Conservation (phyloP, 2,797 vertebrate species). For the Aulostomus chinensis region DNA sequence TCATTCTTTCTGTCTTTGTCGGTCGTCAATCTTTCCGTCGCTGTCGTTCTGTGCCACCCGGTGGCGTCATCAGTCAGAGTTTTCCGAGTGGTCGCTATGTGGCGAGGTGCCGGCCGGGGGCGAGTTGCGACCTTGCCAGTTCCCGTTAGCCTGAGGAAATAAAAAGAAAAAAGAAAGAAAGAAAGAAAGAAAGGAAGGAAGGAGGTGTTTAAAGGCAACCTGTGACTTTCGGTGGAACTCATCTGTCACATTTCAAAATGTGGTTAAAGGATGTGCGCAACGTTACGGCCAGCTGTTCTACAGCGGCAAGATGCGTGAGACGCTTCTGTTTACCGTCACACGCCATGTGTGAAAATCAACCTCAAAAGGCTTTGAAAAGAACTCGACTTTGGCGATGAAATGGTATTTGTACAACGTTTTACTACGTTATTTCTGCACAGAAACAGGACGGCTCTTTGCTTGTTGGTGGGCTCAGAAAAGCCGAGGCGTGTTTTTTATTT, state of each 20-base stretch:
- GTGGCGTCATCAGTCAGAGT: constrained; percentile 85
- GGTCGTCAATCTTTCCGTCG: constrained; percentile 48
- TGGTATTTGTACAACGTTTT: too few relatives aligned
- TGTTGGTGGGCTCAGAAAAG: too few relatives aligned
- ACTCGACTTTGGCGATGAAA: too few relatives aligned
- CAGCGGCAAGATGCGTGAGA: not conserved
- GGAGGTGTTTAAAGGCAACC: too few relatives aligned
- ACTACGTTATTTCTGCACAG: too few relatives aligned
- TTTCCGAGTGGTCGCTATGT: constrained; percentile 87
- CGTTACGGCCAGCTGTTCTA: too few relatives aligned
- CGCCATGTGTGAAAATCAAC: not conserved
- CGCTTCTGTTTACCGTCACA: not conserved
- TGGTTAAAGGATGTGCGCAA: too few relatives aligned
- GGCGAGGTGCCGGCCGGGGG: constrained; percentile 87
- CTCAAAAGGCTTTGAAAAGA: not conserved
- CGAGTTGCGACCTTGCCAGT: constrained; percentile 87
- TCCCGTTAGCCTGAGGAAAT: constrained; percentile 84
- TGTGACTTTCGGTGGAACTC: not conserved
- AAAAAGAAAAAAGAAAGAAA: not conserved
- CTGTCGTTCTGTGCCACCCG: constrained; percentile 41
- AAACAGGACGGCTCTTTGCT: too few relatives aligned
- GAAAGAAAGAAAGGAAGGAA: not conserved
- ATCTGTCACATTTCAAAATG: not conserved
- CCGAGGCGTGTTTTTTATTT: too few relatives aligned
- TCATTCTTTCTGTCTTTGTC: constrained; percentile 72